Conservation (phyloP, 1,140 invertebrate species). For the Tyrophagus putrescentiae region DNA sequence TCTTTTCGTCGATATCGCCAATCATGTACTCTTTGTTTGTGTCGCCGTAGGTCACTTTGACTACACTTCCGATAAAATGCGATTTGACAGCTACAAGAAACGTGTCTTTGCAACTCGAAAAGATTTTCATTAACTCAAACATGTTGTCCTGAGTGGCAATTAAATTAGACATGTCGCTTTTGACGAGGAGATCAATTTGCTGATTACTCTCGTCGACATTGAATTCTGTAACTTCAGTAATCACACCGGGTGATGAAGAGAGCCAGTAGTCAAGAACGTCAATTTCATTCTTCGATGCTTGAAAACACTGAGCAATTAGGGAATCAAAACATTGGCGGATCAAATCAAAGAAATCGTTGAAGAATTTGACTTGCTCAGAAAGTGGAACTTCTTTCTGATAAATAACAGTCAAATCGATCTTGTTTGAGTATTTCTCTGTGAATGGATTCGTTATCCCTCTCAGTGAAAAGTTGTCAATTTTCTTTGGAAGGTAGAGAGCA, state of each 20-base stretch:
- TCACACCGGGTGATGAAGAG: not conserved
- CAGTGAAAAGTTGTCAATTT: too few relatives aligned
- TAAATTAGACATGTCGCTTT: too few relatives aligned
- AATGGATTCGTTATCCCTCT: too few relatives aligned
- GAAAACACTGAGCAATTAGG: not conserved
- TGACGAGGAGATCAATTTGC: too few relatives aligned
- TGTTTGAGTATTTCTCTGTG: too few relatives aligned
- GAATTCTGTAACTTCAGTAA: not conserved
- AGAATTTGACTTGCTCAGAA: not conserved
- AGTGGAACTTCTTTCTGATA: not conserved
- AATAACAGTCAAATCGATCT: not conserved
- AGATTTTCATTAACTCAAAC: too few relatives aligned
- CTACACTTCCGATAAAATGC: conserved; percentile 54
- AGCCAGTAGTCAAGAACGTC: not conserved
- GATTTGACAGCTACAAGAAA: too few relatives aligned
- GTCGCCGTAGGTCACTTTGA: conserved; percentile 84
- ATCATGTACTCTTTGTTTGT: conserved; percentile 74
- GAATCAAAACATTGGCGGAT: not conserved
- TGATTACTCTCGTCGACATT: conserved; percentile 32
- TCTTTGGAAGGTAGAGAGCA: too few relatives aligned
- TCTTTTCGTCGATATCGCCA: conserved; percentile 68
- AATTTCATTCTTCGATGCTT: not conserved
- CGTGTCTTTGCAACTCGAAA: too few relatives aligned
- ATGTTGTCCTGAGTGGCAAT: too few relatives aligned
- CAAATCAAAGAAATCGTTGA: not conserved